phyloP scores from a whole-genome alignment of 2,113 vertebrate genomes.

The Sciurus niger region DNA sequence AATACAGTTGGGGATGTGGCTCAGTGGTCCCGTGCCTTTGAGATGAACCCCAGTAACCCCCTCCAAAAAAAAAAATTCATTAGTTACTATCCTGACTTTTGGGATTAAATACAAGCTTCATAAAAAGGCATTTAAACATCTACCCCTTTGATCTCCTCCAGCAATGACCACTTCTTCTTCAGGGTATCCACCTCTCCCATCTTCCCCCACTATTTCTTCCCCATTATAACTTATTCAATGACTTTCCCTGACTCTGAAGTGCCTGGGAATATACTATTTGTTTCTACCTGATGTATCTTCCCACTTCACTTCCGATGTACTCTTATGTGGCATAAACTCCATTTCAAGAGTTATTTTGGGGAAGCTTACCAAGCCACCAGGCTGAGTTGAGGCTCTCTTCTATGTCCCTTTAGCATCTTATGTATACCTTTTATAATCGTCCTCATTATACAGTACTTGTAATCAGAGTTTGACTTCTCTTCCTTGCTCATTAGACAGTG shows the following conservation, averaged over 20 bases:
- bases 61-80: neutral
- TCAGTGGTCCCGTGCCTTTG: no score
- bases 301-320: neutral
- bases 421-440: neutral
- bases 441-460: neutral
- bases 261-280: neutral
- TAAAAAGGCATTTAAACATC: conserved; percentile 21
- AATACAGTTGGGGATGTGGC: no score
- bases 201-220: neutral
- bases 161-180: neutral
- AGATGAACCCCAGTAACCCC: no score
- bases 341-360: neutral
- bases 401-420: neutral
- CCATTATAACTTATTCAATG: neutral
- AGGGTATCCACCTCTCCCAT: fast-evolving
- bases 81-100: neutral
- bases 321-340: neutral
- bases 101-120: conserved; percentile 34
- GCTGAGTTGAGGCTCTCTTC: neutral
- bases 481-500: conserved; percentile 32
- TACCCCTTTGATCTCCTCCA: neutral
- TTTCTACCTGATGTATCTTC: neutral
- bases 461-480: neutral
- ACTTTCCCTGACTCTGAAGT: neutral
- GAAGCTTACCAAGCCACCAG: neutral